Evolutionary conservation across 1,140 invertebrate genomes (phyloP).

Genomic region (Meloidogyne hapla): DNA sequence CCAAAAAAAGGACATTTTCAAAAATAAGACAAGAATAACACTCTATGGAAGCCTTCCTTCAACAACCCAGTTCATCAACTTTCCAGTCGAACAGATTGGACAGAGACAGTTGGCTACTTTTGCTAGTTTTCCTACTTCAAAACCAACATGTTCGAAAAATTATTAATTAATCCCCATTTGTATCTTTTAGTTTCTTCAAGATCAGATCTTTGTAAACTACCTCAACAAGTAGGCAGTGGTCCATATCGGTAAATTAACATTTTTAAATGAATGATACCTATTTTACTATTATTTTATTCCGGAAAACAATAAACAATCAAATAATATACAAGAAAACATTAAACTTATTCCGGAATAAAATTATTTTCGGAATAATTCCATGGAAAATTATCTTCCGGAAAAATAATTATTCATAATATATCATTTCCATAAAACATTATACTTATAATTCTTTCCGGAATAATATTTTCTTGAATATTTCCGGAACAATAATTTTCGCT

Average conservation of each 20-base stretch:
- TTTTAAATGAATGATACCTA: background rate
- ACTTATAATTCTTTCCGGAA: no score
- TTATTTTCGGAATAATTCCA: no score
- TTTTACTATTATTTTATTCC: background rate
- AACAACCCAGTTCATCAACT: slow-evolving; percentile 8
- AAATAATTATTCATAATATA: no score
- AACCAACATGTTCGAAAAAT: background rate
- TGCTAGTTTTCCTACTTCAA: slow-evolving; percentile 1
- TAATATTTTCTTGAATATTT: background rate
- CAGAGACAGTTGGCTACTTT: background rate
- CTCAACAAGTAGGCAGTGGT: slow-evolving; percentile 62
- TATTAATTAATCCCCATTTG: background rate
- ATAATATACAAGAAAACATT: no score
- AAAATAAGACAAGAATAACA: slow-evolving; percentile 24
- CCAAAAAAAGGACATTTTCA: slow-evolving; percentile 23
- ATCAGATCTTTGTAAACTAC: slow-evolving; percentile 42
- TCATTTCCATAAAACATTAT: no score
- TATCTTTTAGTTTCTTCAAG: background rate
- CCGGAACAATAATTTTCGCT: no score
- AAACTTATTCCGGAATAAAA: no score
- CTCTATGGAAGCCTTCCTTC: slow-evolving; percentile 13
- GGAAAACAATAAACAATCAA: no score
- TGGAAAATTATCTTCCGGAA: no score
- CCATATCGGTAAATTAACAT: slow-evolving; percentile 42
- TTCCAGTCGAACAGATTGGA: background rate